Base-by-base conservation (phyloP, 1,140 invertebrate species). In the Hydropsyche tenuis region DNA sequence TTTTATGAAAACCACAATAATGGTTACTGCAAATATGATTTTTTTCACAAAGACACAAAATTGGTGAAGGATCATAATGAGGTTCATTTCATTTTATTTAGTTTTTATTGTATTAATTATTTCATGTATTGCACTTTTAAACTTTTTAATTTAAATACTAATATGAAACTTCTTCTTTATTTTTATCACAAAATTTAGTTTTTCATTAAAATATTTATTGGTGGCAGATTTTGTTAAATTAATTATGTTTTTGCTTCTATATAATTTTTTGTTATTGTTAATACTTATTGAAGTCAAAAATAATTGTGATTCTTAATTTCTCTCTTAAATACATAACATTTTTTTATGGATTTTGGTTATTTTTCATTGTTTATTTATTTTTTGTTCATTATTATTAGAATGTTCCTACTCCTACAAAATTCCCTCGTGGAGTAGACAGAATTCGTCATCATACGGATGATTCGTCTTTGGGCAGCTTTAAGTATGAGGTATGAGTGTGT, bases 381-480 rank as follows among this genome's bases (percentile, higher is more conserved):
- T 53, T 53, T 42, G 14, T 73, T 42, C 48, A 20, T 43, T n/a
- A 22, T 9, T 53, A 65, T 66, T 42, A 73, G 82, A 78, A 79
- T 85, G 75, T 65, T 30, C 83, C 87, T 69, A 75, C 88, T 79
- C 82, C 85, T 69, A 85, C 83, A 77, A 85, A 84, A 78, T 82
- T 85, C 73, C 81, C 81, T 64, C 80, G 80, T 65, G 83, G 86
- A 74, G 81, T 82, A 22, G 76, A 77, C 63, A 85, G 88, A 74
- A 87, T 83, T 70, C 85, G 89, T 68, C 88, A 89, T 77, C 87
- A 89, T 78, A 92, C 90, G 1, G 90, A 91, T 81, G 90, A 91
- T 78, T 90, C 89, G 69, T 90, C 89, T 70, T 82, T 91, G 74
- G 89, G 89, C 79, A 90, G 89, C 82, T 90, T 89, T 78, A 90